Evolutionary conservation across 2,888 invertebrate species (phyloP).

Genomic region (Morinoia aosen): DNA sequence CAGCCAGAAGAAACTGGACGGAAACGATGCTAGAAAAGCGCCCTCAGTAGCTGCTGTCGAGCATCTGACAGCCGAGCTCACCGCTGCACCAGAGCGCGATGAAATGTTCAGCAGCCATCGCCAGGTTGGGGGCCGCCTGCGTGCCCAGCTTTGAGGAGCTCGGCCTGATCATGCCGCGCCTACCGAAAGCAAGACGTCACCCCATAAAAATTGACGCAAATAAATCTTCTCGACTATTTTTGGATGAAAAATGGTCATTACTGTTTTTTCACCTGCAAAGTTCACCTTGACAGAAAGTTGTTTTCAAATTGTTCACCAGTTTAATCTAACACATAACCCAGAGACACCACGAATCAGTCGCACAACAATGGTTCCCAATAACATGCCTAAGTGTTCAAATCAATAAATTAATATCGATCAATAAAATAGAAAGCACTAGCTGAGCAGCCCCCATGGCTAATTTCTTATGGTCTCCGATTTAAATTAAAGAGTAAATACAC

Average conservation of each 20-base stretch:
- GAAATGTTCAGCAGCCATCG: slow-evolving; percentile 52
- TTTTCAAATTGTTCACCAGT: background rate
- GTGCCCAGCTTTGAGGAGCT: slow-evolving; percentile 24
- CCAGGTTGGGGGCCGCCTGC: slow-evolving; percentile 36
- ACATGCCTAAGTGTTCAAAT: too few relatives aligned
- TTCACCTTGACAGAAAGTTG: background rate
- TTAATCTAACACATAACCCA: background rate
- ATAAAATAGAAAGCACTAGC: too few relatives aligned
- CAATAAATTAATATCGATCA: too few relatives aligned
- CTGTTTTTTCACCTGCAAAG: background rate
- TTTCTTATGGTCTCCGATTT: too few relatives aligned
- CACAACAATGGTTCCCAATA: too few relatives aligned
- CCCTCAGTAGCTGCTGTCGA: slow-evolving; percentile 52
- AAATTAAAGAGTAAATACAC: too few relatives aligned
- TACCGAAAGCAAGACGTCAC: background rate
- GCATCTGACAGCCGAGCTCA: slow-evolving; percentile 57
- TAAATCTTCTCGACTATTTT: too few relatives aligned
- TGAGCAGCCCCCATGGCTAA: too few relatives aligned
- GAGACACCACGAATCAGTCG: too few relatives aligned
- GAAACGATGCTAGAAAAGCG: background rate
- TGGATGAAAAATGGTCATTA: background rate
- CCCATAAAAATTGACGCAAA: background rate
- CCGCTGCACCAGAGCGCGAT: slow-evolving; percentile 59
- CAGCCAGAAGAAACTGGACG: background rate
- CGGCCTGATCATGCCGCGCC: slow-evolving; percentile 56